Percentiles rank a stretch among this genome's conserved stretches.
phyloP scores from a whole-genome alignment of 2,797 vertebrate species.

The Epinephelus malabaricus region DNA sequence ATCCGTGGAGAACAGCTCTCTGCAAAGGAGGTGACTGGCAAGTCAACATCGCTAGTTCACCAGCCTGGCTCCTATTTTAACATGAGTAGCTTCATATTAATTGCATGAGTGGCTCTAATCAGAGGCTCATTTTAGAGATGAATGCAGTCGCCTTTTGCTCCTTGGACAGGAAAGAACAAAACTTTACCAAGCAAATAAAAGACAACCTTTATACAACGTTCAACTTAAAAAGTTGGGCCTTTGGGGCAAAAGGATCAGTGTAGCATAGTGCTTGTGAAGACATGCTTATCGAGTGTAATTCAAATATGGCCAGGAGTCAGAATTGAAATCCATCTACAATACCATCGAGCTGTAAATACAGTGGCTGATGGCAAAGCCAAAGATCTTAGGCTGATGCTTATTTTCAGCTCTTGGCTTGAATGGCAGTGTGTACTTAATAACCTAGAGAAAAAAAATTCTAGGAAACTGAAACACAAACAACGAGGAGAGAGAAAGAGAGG shows the following conservation, averaged over 20 bases:
- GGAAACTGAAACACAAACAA: slow-evolving; percentile 50
- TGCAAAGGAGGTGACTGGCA: background rate
- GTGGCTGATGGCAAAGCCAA: slow-evolving; percentile 47
- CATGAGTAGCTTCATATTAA: background rate
- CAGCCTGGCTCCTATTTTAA: background rate
- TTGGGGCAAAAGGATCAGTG: slow-evolving; percentile 3
- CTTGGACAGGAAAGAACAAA: slow-evolving; percentile 1
- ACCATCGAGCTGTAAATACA: slow-evolving; percentile 15
- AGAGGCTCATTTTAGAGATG: background rate
- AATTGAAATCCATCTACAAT: slow-evolving; percentile 29
- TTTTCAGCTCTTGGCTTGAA: slow-evolving; percentile 54
- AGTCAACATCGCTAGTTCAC: background rate
- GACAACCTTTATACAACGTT: background rate
- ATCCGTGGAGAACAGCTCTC: background rate
- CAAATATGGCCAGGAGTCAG: slow-evolving; percentile 51
- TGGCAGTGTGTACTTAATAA: slow-evolving; percentile 44
- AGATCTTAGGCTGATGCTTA: slow-evolving; percentile 38
- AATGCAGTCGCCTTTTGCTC: background rate
- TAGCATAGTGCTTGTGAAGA: slow-evolving; percentile 13
- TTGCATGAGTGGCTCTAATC: background rate
- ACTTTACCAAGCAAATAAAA: slow-evolving; percentile 30
- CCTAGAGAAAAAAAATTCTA: slow-evolving; percentile 24
- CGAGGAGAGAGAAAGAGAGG: slow-evolving; percentile 7
- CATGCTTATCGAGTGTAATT: slow-evolving; percentile 39
- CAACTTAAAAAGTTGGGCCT: slow-evolving; percentile 1